Evolutionary conservation across 2,888 invertebrate species (phyloP), one percentile per base, ranked within the genome.

Genomic region (Tipula helvola): DNA sequence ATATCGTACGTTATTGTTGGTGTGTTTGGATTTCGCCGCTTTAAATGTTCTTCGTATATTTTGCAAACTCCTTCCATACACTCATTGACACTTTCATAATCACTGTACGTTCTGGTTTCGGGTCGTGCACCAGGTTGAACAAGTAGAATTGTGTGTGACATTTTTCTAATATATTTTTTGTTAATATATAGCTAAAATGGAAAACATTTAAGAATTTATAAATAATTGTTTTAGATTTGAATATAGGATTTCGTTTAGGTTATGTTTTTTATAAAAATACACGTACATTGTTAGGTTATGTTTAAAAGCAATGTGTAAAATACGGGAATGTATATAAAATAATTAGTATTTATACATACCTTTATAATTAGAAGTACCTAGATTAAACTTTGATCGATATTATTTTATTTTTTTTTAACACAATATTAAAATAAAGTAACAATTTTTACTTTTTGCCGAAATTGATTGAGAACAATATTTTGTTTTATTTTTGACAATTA

Each of bases 1-100:
- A 99, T 99, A 91, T 99, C 99, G 90, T 99, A 99, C 0, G 99
- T 99, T 88, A 99, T 99, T 1, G 97, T 97, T 0, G 98, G 97
- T 16, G 97, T 97, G 90, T 97, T 96, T 0, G 99, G 99, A 90
- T 99, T 98, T 89, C 97, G 94, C 87, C 97, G 94, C 91, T 99
- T 99, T 88, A 99, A 92, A 91, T 99, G 99, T 90, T 99, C 99
- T 90, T 99, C 99, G 90, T 98, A 99, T 88, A 99, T 99, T 92
- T 99, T 99, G 91, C 99, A 99, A 12, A 99, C 98, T 47, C 98
- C 98, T 93, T 99, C 99, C 96, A 99, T 96, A 90, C 98, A 98
- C 90, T 99, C 99, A 90, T 98, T 99, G 8, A 99, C 96, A 87
- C 98, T 97, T 91, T 99, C 99, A 90, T 99, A 99, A 91, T 99